Conservation (phyloP, 2,888 invertebrate genomes). For the Parapristionchus giblindavisi region DNA sequence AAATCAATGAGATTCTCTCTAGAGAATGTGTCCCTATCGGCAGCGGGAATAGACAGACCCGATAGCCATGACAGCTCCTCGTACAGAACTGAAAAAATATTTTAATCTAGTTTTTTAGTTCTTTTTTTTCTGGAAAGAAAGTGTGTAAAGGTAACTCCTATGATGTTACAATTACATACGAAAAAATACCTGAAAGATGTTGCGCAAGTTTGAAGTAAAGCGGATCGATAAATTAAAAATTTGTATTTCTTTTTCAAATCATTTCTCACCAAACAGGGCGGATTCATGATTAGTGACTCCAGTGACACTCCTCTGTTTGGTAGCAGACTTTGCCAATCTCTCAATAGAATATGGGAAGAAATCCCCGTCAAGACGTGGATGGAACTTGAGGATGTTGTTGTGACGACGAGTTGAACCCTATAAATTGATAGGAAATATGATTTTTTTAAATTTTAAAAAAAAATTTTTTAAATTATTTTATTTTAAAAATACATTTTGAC, state of each 20-base stretch:
- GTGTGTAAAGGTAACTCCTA: too few species aligned
- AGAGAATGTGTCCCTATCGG: neutral
- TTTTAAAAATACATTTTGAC: too few species aligned
- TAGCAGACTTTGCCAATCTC: slow-evolving; percentile 50
- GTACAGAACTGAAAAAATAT: slow-evolving; percentile 3
- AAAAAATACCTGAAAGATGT: too few species aligned
- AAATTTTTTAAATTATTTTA: too few species aligned
- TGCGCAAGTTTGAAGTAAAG: too few species aligned
- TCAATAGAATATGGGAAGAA: slow-evolving; percentile 57
- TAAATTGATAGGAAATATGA: neutral
- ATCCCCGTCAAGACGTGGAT: slow-evolving; percentile 44
- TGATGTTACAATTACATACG: too few species aligned
- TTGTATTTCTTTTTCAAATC: too few species aligned
- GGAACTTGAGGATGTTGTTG: slow-evolving; percentile 38
- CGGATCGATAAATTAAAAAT: too few species aligned
- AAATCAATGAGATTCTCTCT: slow-evolving; percentile 19
- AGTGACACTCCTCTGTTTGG: slow-evolving; percentile 51
- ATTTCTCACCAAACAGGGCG: slow-evolving; percentile 43
- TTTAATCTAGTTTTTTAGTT: too few species aligned
- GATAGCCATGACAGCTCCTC: slow-evolving; percentile 1
- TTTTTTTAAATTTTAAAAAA: too few species aligned
- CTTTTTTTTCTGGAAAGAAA: too few species aligned
- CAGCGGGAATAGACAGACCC: neutral
- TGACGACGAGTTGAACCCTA: slow-evolving; percentile 37
- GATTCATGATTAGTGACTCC: slow-evolving; percentile 51